These are phyloP conservation scores for Cerastoderma edule DNA, from an alignment of 2,888 invertebrate species.

Conservation along the genomic window DNA sequence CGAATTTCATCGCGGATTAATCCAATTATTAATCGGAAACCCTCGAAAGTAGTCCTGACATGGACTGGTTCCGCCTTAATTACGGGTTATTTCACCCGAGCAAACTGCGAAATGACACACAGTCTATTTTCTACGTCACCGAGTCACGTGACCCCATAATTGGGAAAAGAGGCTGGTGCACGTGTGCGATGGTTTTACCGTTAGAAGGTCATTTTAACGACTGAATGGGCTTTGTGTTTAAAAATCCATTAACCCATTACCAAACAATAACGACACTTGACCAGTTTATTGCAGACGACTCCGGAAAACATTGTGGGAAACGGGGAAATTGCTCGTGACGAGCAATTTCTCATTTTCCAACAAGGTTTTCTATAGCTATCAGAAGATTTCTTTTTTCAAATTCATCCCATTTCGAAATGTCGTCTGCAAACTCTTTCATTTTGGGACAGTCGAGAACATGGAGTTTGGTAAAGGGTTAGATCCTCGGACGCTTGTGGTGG, in stretches of 20 bases:
- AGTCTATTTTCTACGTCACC: conserved; percentile 47
- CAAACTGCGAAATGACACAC: conserved; percentile 36
- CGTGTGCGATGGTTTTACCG: conserved; percentile 22
- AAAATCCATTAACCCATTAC: conserved; percentile 25
- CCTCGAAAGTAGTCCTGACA: conserved; percentile 22
- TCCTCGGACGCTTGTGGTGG: no score
- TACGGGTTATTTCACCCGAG: conserved; percentile 42
- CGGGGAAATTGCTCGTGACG: no score
- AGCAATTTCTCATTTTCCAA: no score
- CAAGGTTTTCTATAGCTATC: no score
- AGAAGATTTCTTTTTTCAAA: no score
- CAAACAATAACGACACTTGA: no score
- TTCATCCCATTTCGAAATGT: no score
- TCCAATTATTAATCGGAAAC: conserved; percentile 26
- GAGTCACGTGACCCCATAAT: conserved; percentile 43
- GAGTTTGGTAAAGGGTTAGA: no score
- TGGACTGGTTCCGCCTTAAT: conserved; percentile 22
- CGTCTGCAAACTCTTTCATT: no score
- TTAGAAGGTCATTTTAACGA: conserved; percentile 25
- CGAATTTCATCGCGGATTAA: conserved; percentile 26
- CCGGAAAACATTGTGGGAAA: no score
- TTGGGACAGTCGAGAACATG: no score
- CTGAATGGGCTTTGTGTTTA: conserved; percentile 26
- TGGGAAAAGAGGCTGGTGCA: conserved; percentile 42
- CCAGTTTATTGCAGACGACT: no score